These are phyloP conservation scores for Ceraclea dissimilis DNA, from an alignment of 2,888 invertebrate genomes.

Conservation along the genomic window DNA sequence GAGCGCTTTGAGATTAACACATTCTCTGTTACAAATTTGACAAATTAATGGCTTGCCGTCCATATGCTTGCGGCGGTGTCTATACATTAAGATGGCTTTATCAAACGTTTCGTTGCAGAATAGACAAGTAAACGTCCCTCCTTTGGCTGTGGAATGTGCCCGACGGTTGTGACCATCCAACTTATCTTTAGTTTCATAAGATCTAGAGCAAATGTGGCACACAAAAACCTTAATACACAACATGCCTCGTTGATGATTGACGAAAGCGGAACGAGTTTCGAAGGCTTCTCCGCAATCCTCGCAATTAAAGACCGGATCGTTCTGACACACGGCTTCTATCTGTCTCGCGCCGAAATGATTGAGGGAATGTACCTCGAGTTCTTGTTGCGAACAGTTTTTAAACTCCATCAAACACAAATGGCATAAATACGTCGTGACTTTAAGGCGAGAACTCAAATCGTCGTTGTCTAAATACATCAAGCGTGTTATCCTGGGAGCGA, in stretches of 20 bases:
- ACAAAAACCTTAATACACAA: conserved; percentile 25
- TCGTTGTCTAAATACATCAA: background rate
- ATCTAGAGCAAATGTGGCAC: conserved; percentile 26
- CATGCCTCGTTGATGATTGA: conserved; percentile 26
- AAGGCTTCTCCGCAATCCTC: conserved; percentile 27
- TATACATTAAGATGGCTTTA: conserved; percentile 27
- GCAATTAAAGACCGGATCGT: conserved; percentile 23
- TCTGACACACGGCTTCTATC: conserved; percentile 10
- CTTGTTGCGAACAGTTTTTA: conserved; percentile 22
- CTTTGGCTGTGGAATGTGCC: background rate
- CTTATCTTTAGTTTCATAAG: conserved; percentile 23
- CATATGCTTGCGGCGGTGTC: conserved; percentile 29
- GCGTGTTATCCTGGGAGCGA: conserved; percentile 16
- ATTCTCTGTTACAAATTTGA: conserved; percentile 30
- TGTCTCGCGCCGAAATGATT: conserved; percentile 28
- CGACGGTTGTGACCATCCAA: conserved; percentile 22
- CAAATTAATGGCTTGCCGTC: conserved; percentile 27
- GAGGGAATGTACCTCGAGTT: conserved; percentile 29
- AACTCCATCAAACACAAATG: conserved; percentile 30
- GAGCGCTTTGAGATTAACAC: conserved; percentile 30
- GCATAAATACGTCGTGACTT: conserved; percentile 25
- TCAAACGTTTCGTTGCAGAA: conserved; percentile 28
- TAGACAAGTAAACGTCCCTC: conserved; percentile 22
- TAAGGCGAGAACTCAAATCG: conserved; percentile 6
- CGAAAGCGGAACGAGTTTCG: conserved; percentile 27